Percentiles rank a stretch among this genome's conserved stretches.
Evolutionary conservation across 2,113 vertebrate species (phyloP).

Genomic region (Chiloscyllium plagiosum): DNA sequence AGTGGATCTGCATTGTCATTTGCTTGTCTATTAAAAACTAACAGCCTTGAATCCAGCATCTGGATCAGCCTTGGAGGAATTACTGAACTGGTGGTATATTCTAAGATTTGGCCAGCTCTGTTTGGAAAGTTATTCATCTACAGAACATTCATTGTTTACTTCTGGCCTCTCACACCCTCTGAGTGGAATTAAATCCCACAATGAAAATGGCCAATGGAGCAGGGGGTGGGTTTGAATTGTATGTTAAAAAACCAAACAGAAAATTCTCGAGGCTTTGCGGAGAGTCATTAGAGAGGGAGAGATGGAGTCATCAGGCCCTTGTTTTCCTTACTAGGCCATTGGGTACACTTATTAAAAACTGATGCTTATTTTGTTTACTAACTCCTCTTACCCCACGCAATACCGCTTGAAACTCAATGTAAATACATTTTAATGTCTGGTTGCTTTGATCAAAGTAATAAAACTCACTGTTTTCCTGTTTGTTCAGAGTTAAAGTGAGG

Average conservation of each 20-base stretch:
- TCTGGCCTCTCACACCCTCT: not conserved
- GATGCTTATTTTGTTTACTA: not conserved
- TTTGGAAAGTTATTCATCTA: not conserved
- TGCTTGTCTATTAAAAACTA: not conserved
- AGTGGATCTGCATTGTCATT: not conserved
- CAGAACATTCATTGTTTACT: not conserved
- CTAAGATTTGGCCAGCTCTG: not conserved
- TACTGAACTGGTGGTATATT: not conserved
- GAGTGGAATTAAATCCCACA: not conserved
- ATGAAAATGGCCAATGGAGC: not conserved
- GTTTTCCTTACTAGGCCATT: not conserved
- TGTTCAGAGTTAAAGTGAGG: not conserved
- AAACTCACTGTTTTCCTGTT: not conserved
- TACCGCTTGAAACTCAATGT: not conserved
- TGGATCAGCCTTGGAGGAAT: not conserved
- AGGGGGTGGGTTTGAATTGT: not conserved
- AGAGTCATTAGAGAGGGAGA: not conserved
- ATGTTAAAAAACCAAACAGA: not conserved
- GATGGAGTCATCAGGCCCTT: not conserved
- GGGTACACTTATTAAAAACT: not conserved
- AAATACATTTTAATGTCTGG: not conserved
- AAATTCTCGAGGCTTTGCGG: not conserved
- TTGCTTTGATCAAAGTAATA: not conserved
- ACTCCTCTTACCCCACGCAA: not conserved
- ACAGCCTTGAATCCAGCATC: not conserved